phyloP scores from a whole-genome alignment of 2,888 invertebrate genomes.

The Cheilosia variabilis region DNA sequence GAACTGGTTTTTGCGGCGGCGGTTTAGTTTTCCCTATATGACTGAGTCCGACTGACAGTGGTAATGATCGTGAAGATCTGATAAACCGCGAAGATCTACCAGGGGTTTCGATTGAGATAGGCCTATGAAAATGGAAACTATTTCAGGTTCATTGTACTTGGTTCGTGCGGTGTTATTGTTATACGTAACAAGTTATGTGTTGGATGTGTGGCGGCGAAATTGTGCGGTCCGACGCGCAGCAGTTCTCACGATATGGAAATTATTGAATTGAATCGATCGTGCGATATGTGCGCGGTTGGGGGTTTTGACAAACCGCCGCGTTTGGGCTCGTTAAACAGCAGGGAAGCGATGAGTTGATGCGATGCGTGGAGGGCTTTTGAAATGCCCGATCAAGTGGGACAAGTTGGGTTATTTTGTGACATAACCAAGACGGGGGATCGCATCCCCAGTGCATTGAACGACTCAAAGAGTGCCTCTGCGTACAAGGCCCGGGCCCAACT shows the following conservation, averaged over 20 bases:
- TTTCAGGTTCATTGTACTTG: constrained; percentile 40
- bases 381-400: no score
- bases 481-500: no score
- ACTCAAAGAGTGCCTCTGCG: no score
- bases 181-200: constrained; percentile 33
- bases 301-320: background rate
- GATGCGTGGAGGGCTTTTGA: background rate
- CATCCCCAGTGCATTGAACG: no score
- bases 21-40: constrained; percentile 8
- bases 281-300: background rate
- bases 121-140: constrained; percentile 24
- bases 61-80: constrained; percentile 7
- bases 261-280: constrained; percentile 44
- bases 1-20: background rate
- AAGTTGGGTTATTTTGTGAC: no score
- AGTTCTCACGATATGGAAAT: constrained; percentile 40
- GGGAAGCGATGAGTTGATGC: background rate
- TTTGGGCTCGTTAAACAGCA: background rate
- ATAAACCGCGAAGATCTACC: constrained; percentile 23
- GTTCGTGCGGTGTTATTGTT: background rate
- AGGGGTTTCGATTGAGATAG: background rate
- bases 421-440: no score
- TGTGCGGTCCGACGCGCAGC: constrained; percentile 12
- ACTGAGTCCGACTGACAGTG: background rate
- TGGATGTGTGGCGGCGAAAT: constrained; percentile 25